Evolutionary conservation across 1,140 invertebrate species (phyloP).

Genomic region (Radopholus similis): DNA sequence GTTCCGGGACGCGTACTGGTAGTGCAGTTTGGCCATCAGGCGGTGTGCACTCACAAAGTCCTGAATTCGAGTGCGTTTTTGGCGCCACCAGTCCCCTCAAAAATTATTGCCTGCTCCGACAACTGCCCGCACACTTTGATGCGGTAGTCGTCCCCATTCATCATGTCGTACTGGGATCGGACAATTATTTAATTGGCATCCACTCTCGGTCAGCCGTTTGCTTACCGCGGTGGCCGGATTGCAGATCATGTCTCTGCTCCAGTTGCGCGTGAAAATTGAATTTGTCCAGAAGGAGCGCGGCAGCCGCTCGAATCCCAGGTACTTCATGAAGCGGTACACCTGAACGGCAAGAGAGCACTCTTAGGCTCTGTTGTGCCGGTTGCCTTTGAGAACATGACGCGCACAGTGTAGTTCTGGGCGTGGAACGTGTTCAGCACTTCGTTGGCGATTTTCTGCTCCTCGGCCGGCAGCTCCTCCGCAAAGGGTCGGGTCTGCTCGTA

Average conservation of each 20-base stretch:
- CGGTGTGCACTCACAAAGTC: constrained; percentile 43
- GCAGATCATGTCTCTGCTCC: constrained; percentile 53
- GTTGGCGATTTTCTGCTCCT: constrained; percentile 29
- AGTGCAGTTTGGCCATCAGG: constrained; percentile 43
- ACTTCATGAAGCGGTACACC: constrained; percentile 46
- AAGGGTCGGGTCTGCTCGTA: constrained; percentile 48
- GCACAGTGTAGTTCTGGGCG: constrained; percentile 40
- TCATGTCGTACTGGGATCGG: constrained; percentile 20
- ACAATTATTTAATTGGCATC: not conserved
- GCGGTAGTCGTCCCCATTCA: constrained; percentile 30
- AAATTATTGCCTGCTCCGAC: constrained; percentile 10
- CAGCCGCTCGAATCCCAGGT: constrained; percentile 42
- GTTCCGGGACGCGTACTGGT: constrained; percentile 38
- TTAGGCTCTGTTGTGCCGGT: not conserved
- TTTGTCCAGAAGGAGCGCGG: constrained; percentile 42
- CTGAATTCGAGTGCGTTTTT: not conserved
- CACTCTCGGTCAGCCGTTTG: not conserved
- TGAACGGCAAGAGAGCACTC: constrained; percentile 22
- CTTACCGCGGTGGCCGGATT: constrained; percentile 43
- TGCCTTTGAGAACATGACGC: constrained; percentile 43
- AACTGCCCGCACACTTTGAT: constrained; percentile 16
- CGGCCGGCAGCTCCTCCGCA: constrained; percentile 11
- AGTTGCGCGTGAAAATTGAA: constrained; percentile 43
- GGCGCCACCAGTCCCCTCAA: not conserved
- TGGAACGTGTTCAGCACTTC: constrained; percentile 36